Conservation (phyloP, 2,113 vertebrate genomes). For the Hippoglossus stenolepis region DNA sequence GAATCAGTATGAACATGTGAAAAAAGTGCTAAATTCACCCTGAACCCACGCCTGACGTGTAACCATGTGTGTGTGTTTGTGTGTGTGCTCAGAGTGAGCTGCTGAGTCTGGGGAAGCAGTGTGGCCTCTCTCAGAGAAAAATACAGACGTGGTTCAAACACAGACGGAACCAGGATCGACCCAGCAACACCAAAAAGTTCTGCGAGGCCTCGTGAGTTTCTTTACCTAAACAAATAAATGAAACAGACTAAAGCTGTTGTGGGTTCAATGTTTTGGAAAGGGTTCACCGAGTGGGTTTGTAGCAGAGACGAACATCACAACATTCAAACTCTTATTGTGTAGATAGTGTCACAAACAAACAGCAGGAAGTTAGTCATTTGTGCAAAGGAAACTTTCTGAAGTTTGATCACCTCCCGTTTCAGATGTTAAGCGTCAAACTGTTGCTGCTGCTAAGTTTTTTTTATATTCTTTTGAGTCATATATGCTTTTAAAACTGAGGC, state of each 20-base stretch:
- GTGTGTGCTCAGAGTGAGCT: conserved; percentile 69
- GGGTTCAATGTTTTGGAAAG: not conserved
- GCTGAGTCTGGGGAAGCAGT: conserved; percentile 82
- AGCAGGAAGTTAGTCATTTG: no score
- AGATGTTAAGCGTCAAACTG: no score
- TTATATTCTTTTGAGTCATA: not conserved
- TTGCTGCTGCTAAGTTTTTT: not conserved
- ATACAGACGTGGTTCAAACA: conserved; percentile 89
- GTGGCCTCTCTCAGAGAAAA: conserved; percentile 83
- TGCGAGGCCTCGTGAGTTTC: conserved; percentile 89
- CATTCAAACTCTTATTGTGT: no score
- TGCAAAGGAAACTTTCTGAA: no score
- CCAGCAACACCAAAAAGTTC: conserved; percentile 90
- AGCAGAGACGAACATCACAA: not conserved
- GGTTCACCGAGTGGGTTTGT: not conserved
- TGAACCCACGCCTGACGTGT: not conserved
- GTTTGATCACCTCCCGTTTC: no score
- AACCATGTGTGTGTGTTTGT: conserved; percentile 21
- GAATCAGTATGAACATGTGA: not conserved
- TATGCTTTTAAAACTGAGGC: no score
- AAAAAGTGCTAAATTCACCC: not conserved
- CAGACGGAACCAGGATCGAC: conserved; percentile 86
- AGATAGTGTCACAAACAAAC: no score
- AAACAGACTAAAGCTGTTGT: not conserved
- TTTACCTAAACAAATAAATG: no score